Percentiles rank a stretch among this genome's conserved stretches.
These are phyloP conservation scores for Megaustenia siamemsis DNA, from an alignment of 2,888 invertebrate genomes.

Conservation along the genomic window DNA sequence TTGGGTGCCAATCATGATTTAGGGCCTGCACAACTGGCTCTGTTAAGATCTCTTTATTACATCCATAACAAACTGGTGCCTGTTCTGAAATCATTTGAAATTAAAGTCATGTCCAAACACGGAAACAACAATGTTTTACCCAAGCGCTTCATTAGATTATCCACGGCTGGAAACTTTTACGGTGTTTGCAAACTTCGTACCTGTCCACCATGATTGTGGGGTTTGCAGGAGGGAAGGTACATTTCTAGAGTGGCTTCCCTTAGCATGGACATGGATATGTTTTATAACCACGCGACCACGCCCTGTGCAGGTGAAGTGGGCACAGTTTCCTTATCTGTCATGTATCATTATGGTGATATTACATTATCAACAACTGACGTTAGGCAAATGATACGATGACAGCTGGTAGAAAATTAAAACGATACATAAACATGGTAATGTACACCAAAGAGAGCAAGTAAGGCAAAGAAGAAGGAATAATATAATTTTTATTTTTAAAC, in stretches of 20 bases:
- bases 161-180: not conserved
- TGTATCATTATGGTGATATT: too few species aligned
- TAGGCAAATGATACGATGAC: too few species aligned
- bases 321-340: too few species aligned
- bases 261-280: too few species aligned
- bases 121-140: not conserved
- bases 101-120: constrained; percentile 2
- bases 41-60: constrained; percentile 60
- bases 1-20: constrained; percentile 68
- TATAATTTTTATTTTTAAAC: too few species aligned
- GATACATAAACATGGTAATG: too few species aligned
- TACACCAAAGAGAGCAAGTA: too few species aligned
- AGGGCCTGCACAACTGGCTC: constrained; percentile 68
- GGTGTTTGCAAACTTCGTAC: not conserved
- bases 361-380: too few species aligned
- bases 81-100: constrained; percentile 17
- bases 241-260: constrained; percentile 40
- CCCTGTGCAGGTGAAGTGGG: not conserved
- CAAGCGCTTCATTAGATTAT: not conserved
- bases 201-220: constrained; percentile 24
- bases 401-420: too few species aligned
- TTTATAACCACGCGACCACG: too few species aligned
- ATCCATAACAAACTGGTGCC: constrained; percentile 56
- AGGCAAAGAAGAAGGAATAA: too few species aligned
- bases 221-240: constrained; percentile 4